These are phyloP conservation scores for Tauraco erythrolophus DNA, from an alignment of 2,113 vertebrate genomes.

Conservation along the genomic window DNA sequence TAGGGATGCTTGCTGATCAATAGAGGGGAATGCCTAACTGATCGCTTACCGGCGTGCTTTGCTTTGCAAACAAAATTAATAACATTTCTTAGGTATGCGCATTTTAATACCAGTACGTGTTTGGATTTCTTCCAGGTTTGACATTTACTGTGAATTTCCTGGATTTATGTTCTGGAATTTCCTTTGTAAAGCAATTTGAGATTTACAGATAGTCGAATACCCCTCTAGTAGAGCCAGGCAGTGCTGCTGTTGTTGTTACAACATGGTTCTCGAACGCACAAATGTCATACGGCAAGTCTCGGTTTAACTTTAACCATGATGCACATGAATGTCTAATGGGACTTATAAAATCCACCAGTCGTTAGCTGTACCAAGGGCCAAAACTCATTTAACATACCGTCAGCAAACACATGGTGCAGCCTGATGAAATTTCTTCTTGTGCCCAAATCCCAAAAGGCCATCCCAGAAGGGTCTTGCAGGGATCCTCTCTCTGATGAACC, in stretches of 20 bases:
- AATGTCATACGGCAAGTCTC: neutral
- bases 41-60: neutral
- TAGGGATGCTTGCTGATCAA: neutral
- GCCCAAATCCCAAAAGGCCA: neutral
- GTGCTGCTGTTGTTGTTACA: neutral
- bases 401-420: neutral
- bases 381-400: neutral
- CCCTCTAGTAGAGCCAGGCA: neutral
- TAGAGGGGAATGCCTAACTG: neutral
- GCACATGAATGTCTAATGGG: neutral
- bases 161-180: slow-evolving; percentile 30
- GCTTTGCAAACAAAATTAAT: slow-evolving; percentile 4
- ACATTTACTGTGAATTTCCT: slow-evolving; percentile 24
- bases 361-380: neutral
- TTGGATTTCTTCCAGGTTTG: slow-evolving; percentile 33
- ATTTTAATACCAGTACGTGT: neutral
- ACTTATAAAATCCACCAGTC: neutral
- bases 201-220: neutral
- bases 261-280: neutral
- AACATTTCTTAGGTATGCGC: neutral
- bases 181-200: slow-evolving; percentile 2
- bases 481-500: neutral
- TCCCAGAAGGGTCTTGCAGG: neutral
- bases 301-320: neutral
- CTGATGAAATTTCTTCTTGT: neutral